These are phyloP conservation scores for Limonius californicus DNA, from an alignment of 1,140 invertebrate genomes.

Conservation along the genomic window DNA sequence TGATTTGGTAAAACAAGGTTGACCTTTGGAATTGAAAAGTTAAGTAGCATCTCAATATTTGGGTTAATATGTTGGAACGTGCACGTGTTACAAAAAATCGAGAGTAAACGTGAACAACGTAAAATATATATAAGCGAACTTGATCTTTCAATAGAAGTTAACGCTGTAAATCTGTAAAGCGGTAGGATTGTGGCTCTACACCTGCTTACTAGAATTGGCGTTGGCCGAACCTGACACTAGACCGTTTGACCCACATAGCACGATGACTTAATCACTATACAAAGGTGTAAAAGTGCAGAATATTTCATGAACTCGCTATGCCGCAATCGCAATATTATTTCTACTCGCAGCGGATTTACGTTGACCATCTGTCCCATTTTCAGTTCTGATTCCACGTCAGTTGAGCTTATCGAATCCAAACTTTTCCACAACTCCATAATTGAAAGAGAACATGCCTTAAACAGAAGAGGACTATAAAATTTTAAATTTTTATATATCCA, in stretches of 20 bases:
- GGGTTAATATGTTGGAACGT: constrained; percentile 8
- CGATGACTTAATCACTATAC: constrained; percentile 9
- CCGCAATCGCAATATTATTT: neutral
- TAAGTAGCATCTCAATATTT: constrained; percentile 11
- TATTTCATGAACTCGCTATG: neutral
- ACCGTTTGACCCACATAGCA: neutral
- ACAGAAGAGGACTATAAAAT: no score
- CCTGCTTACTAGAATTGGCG: neutral
- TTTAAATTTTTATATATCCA: no score
- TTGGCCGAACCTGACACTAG: constrained; percentile 11
- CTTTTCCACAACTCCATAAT: no score
- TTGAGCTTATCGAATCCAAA: no score
- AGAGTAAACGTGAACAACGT: constrained; percentile 3
- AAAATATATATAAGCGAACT: neutral
- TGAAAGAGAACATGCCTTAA: no score
- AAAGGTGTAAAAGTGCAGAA: constrained; percentile 11
- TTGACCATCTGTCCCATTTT: neutral
- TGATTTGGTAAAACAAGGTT: neutral
- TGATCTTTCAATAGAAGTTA: neutral
- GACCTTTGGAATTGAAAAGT: constrained; percentile 10
- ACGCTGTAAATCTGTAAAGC: neutral
- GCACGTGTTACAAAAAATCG: constrained; percentile 5
- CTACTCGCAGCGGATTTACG: neutral
- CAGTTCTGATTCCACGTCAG: no score
- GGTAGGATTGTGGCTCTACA: neutral